Conservation (phyloP, 1,140 invertebrate species). For the Drosophila santomea region DNA sequence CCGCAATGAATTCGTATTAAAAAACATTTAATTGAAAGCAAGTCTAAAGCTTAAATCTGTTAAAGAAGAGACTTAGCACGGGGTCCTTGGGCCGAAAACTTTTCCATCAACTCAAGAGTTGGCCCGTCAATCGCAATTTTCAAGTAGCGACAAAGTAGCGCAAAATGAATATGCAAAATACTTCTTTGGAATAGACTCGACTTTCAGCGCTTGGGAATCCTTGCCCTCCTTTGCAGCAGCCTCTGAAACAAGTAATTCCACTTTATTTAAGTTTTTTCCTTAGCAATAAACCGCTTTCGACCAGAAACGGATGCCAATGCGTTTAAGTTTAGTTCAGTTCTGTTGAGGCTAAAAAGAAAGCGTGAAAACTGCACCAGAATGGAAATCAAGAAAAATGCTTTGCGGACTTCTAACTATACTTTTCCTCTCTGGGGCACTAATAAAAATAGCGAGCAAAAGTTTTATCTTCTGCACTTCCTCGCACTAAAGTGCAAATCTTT, state of each 20-base stretch:
- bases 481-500: conserved; percentile 32
- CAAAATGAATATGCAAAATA: conserved; percentile 77
- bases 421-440: conserved; percentile 22
- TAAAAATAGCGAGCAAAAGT: conserved; percentile 41
- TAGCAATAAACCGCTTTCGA: conserved; percentile 42
- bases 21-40: conserved; percentile 31
- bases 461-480: conserved; percentile 10
- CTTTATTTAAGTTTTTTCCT: conserved; percentile 71
- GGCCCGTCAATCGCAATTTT: conserved; percentile 46
- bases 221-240: conserved; percentile 1
- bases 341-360: conserved; percentile 1
- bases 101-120: conserved; percentile 54
- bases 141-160: conserved; percentile 65
- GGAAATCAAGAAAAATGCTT: conserved; percentile 61
- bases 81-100: conserved; percentile 41
- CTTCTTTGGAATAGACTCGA: conserved; percentile 30
- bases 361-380: conserved; percentile 31
- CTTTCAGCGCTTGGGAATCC: conserved; percentile 31
- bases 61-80: conserved; percentile 1
- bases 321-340: conserved; percentile 50
- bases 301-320: conserved; percentile 50
- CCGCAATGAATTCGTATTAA: conserved; percentile 28
- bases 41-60: conserved; percentile 30
- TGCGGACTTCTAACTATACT: conserved; percentile 38
- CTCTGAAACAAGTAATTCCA: conserved; percentile 64